These are phyloP conservation scores for Nibea coibor DNA, from an alignment of 2,113 vertebrate species.

Conservation along the genomic window DNA sequence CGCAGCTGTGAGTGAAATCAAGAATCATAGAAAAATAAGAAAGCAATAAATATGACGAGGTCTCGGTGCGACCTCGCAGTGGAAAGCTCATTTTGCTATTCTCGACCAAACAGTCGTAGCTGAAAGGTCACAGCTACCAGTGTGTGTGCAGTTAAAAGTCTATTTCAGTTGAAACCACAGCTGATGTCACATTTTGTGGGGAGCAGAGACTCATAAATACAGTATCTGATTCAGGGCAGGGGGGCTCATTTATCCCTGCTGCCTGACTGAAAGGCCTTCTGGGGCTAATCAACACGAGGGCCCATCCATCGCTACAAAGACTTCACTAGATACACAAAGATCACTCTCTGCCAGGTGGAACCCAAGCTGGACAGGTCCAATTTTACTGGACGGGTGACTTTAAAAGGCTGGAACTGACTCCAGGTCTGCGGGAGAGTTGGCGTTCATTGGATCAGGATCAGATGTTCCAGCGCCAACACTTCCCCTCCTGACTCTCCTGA, in stretches of 20 bases:
- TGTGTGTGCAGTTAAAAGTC: neutral
- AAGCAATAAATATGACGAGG: neutral
- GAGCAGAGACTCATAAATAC: conserved; percentile 33
- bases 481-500: conserved; percentile 16
- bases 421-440: conserved; percentile 11
- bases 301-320: conserved; percentile 2
- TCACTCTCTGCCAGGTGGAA: conserved; percentile 44
- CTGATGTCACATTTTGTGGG: conserved; percentile 33
- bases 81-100: conserved; percentile 32
- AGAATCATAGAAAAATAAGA: neutral
- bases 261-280: conserved; percentile 40
- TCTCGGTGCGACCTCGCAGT: neutral
- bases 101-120: conserved; percentile 8
- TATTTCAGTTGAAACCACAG: conserved; percentile 33
- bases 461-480: conserved; percentile 38
- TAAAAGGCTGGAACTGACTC: conserved; percentile 51
- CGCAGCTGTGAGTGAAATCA: neutral
- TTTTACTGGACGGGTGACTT: conserved; percentile 50
- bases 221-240: conserved; percentile 2
- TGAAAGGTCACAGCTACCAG: conserved; percentile 29
- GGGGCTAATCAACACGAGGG: conserved; percentile 44
- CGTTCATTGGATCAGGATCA: conserved; percentile 52
- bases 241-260: conserved; percentile 27
- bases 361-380: conserved; percentile 27
- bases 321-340: conserved; percentile 1